A percentile compares a stretch with the other conserved stretches of the same genome.
These are phyloP conservation scores for Champsocephalus esox DNA, from an alignment of 2,797 vertebrate genomes.

Conservation along the genomic window DNA sequence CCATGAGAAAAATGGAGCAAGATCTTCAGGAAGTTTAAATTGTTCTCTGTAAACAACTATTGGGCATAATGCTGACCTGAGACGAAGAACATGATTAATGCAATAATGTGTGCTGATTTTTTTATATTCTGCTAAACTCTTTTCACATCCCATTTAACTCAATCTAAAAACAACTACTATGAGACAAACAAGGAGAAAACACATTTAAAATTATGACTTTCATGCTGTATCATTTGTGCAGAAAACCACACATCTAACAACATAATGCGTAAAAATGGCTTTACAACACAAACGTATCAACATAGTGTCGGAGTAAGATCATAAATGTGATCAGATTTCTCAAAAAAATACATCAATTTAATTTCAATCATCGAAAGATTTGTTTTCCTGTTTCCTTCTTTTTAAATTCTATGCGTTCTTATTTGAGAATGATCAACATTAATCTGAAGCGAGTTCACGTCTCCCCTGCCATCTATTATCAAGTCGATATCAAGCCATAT, in stretches of 20 bases:
- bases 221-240: not conserved
- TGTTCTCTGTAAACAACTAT: too few relatives aligned
- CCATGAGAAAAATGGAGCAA: too few relatives aligned
- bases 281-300: not conserved
- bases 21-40: too few relatives aligned
- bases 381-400: not conserved
- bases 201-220: not conserved
- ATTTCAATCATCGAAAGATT: too few relatives aligned
- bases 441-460: not conserved
- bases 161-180: not conserved
- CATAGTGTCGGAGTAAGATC: not conserved
- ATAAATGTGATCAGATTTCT: not conserved
- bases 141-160: too few relatives aligned
- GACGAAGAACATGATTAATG: too few relatives aligned
- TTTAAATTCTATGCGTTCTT: not conserved
- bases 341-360: too few relatives aligned
- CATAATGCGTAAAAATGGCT: not conserved
- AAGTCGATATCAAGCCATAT: not conserved
- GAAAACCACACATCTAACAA: not conserved
- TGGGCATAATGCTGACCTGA: too few relatives aligned
- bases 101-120: too few relatives aligned
- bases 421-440: not conserved
- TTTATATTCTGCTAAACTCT: too few relatives aligned
- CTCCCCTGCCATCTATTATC: slow-evolving; percentile 9
- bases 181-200: not conserved